Base-by-base conservation (phyloP, 53 echinoderm and acorn worm genomes). In the Hippasteria phrygiana region DNA sequence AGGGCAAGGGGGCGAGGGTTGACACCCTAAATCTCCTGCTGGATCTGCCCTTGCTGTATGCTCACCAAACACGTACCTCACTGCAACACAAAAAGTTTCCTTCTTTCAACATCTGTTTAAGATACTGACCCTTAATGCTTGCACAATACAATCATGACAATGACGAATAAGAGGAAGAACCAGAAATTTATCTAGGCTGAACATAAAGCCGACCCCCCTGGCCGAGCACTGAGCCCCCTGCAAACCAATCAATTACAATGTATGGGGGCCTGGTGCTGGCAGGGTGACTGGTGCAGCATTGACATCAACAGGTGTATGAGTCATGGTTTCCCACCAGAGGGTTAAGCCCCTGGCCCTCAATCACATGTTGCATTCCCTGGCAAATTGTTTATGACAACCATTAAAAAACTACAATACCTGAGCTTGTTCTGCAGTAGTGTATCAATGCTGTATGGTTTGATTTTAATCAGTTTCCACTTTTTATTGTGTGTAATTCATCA, bases 281-380 rank as follows among this genome's bases (percentile, higher is more conserved):
- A n/a, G n/a, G n/a, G n/a, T n/a, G 59, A 14, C 59, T 59, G 59
- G 59, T 3, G 59, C 59, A 59, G 59, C 26, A 59, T 26, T 59
- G 59, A 59, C 26, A 54, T 51, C 59, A 59, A 59, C 59, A 59
- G 59, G 59, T 59, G 26, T 24, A 24, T 59, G 59, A 59, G 59
- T 59, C 59, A 59, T 59, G 12, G 7, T 22, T 8, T 59, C 59
- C 59, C 59, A n/a, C n/a, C n/a, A n/a, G 4, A 5, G 59, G 22
- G 22, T 24, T 26, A 24, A 59, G 59, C 59, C 14, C 54, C 17
- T 54, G 59, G 22, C 26, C 8, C 59, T 18, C 59, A 59, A 24
- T 59, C 24, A 59, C 26, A 24, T 24, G n/a, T 26, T 59, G 59
- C 59, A 59, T 59, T 59, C 59, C 59, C 5, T 4, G 26, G 0